Evolutionary conservation across 2,113 vertebrate genomes (phyloP).

Genomic region (Rhinogobius similis): DNA sequence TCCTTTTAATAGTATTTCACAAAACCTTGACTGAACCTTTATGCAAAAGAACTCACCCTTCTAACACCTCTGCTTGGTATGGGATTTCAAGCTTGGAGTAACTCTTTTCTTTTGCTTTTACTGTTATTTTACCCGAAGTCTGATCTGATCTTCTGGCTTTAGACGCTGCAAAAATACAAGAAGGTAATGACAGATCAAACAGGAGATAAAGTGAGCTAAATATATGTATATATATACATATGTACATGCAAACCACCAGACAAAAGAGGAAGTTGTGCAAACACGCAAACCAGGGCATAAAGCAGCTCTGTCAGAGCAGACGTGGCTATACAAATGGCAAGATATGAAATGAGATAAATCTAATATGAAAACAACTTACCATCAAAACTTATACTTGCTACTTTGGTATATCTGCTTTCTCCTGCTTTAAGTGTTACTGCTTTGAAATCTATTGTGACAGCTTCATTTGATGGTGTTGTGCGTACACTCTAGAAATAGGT

Average conservation of each 20-base stretch:
- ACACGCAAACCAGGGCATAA: neutral
- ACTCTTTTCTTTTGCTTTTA: slow-evolving; percentile 98
- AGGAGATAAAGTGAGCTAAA: slow-evolving; percentile 4
- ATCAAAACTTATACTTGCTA: slow-evolving; percentile 98
- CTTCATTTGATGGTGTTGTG: slow-evolving; percentile 94
- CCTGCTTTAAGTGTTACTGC: slow-evolving; percentile 94
- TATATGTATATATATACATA: too few relatives aligned
- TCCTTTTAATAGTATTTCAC: too few relatives aligned
- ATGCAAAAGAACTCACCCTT: slow-evolving; percentile 83
- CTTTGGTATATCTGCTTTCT: slow-evolving; percentile 97
- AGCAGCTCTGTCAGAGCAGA: neutral
- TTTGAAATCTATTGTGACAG: slow-evolving; percentile 92
- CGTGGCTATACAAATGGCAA: neutral
- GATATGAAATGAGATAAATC: too few relatives aligned
- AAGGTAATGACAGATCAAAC: neutral
- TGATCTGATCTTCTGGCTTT: slow-evolving; percentile 92
- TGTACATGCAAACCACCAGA: neutral
- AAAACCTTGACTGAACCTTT: too few relatives aligned
- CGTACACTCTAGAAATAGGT: slow-evolving; percentile 85
- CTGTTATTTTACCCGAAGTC: slow-evolving; percentile 96
- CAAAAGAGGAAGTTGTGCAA: slow-evolving; percentile 43
- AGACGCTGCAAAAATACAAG: slow-evolving; percentile 81
- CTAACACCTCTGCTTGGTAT: slow-evolving; percentile 96
- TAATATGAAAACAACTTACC: slow-evolving; percentile 78
- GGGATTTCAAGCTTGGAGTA: slow-evolving; percentile 99